Base-by-base conservation (phyloP, 1,140 invertebrate species). In the Brachionus manjavacas region DNA sequence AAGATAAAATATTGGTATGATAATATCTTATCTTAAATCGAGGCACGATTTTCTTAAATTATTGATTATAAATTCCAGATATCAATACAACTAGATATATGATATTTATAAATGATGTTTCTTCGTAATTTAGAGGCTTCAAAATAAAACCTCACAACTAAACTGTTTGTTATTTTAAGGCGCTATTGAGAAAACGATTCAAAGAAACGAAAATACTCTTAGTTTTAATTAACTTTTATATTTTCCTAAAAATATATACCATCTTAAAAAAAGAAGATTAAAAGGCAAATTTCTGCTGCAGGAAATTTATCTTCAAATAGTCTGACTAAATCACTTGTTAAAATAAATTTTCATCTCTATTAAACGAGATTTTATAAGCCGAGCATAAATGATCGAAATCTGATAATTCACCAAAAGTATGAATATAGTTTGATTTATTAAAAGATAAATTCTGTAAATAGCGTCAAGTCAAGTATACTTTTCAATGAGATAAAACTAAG, bases 271-370 rank as follows among this genome's bases (percentile, higher is more conserved):
- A 60, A 60, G 52, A 60, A 60, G 52, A 60, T 60, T 60, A 60
- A 60, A 60, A 60, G 52, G 52, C 52, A 20, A 60, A 60, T 60
- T 20, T 60, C 52, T 23, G 52, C 52, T 60, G 20, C 16, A 60
- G 52, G 66, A 31, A 68, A 68, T 31, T 68, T 68, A 68, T 68
- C 25, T 68, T 68, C 25, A 68, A 31, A 60, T 68, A 31, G 66
- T 68, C 66, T 68, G 25, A 31, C 31, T 68, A 68, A 68, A 68
- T 68, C 66, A 68, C 66, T 68, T 68, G 66, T 68, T 68, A 68
- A 68, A 60, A 68, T 39, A 68, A 31, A 68, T 68, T 31, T 68
- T 68, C 31, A 68, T 68, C 66, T 28, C 12, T 14, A 4, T 68
- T 68, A 16, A 68, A 60, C 20, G 52, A 60, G 16, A 60, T 20